These are phyloP conservation scores for Zoanthus sociatus DNA, from an alignment of 92 coral and sea anemone genomes.

Conservation along the genomic window DNA sequence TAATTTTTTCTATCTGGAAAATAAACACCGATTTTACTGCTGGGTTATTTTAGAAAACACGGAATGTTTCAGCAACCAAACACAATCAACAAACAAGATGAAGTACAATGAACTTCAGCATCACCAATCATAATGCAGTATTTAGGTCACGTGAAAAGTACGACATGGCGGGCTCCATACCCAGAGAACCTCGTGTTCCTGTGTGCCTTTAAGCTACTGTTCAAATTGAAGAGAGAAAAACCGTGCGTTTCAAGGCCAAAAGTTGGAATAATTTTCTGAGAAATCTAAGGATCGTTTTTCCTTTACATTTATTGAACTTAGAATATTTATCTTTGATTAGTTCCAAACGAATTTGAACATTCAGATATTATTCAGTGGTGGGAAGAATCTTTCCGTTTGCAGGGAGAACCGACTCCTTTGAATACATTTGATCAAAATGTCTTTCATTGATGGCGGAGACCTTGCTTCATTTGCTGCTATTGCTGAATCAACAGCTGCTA, in stretches of 20 bases:
- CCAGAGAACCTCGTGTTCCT: constrained; percentile 72
- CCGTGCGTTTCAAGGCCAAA: not conserved
- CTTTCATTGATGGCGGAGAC: constrained; percentile 85
- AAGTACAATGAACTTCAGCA: constrained; percentile 20
- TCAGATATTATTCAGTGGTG: not conserved
- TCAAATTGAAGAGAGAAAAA: constrained; percentile 23
- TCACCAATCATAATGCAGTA: constrained; percentile 69
- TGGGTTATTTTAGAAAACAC: too few species aligned
- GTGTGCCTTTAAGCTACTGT: constrained; percentile 32
- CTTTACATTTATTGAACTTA: not conserved
- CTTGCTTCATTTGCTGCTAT: constrained; percentile 88
- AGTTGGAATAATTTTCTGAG: not conserved
- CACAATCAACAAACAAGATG: constrained; percentile 3
- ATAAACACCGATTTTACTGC: too few species aligned
- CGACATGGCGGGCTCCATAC: constrained; percentile 84
- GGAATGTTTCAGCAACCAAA: too few species aligned
- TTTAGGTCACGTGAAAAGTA: constrained; percentile 70
- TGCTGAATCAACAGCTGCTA: constrained; percentile 79
- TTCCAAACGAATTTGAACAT: constrained; percentile 12
- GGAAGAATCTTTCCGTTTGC: constrained; percentile 41
- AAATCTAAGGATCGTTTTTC: not conserved
- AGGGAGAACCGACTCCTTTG: constrained; percentile 27
- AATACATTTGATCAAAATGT: constrained; percentile 63
- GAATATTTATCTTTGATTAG: not conserved
- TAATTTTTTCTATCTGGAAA: too few species aligned